phyloP scores from a whole-genome alignment of 1,140 invertebrate genomes.

The Lepeophtheirus salmonis region DNA sequence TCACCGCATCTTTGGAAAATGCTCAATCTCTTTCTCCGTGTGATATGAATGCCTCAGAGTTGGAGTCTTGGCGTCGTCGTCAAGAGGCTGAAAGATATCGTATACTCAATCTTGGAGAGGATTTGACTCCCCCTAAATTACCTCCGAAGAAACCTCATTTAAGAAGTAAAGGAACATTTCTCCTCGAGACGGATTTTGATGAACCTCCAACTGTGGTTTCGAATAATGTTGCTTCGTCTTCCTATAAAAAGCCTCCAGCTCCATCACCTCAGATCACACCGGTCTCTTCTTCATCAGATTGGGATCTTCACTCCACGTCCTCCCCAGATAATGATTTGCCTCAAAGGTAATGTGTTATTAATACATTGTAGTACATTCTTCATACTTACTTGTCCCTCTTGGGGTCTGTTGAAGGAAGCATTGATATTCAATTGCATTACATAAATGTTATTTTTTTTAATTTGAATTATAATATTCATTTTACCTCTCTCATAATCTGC shows the following conservation, averaged over 20 bases:
- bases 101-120: background rate
- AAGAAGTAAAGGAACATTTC: background rate
- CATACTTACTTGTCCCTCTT: no score
- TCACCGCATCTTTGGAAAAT: no score
- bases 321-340: background rate
- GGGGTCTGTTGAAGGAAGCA: no score
- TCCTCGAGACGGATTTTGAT: background rate
- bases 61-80: background rate
- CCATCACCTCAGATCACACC: background rate
- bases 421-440: no score
- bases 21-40: no score
- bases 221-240: no score
- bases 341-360: no score
- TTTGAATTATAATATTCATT: no score
- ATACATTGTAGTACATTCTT: no score
- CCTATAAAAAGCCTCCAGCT: background rate
- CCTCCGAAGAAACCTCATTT: background rate
- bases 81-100: background rate
- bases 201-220: background rate
- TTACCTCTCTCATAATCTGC: no score
- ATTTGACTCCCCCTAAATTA: background rate
- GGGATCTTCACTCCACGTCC: background rate
- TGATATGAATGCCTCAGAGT: background rate
- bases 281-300: background rate
- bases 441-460: no score